These are phyloP conservation scores for Dascillus cervinus DNA, from an alignment of 2,888 invertebrate species.

Conservation along the genomic window DNA sequence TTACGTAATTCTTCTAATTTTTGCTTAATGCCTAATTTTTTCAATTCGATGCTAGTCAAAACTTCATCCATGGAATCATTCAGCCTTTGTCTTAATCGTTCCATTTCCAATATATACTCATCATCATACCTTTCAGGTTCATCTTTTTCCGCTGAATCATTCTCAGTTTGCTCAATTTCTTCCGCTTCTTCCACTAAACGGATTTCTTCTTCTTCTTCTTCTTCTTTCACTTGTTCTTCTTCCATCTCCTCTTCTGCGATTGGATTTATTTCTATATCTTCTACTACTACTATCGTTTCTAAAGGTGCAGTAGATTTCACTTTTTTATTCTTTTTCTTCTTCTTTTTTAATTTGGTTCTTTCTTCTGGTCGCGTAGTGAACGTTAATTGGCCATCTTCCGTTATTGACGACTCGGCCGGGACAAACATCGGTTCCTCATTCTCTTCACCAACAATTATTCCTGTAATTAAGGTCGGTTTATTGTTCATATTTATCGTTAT, in stretches of 20 bases:
- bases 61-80: constrained; percentile 39
- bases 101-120: constrained; percentile 11
- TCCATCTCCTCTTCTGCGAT: constrained; percentile 14
- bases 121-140: constrained; percentile 2
- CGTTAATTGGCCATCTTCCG: constrained; percentile 41
- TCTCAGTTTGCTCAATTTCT: constrained; percentile 6
- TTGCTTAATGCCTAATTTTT: constrained; percentile 32
- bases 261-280: too few relatives aligned
- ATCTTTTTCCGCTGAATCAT: constrained; percentile 20
- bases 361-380: constrained; percentile 38
- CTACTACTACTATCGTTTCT: too few relatives aligned
- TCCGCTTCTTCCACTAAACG: constrained; percentile 16
- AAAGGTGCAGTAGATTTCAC: too few relatives aligned
- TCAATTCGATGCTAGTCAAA: constrained; percentile 35
- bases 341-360: constrained; percentile 29
- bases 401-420: constrained; percentile 60
- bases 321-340: constrained; percentile 16
- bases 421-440: constrained; percentile 57
- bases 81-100: constrained; percentile 30
- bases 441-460: constrained; percentile 57
- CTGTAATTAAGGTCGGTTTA: constrained; percentile 64
- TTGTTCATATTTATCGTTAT: constrained; percentile 60
- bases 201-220: too few relatives aligned
- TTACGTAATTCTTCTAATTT: constrained; percentile 38
- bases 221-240: constrained; percentile 14